phyloP scores from a whole-genome alignment of 2,113 vertebrate species.

The Aptenodytes patagonicus region DNA sequence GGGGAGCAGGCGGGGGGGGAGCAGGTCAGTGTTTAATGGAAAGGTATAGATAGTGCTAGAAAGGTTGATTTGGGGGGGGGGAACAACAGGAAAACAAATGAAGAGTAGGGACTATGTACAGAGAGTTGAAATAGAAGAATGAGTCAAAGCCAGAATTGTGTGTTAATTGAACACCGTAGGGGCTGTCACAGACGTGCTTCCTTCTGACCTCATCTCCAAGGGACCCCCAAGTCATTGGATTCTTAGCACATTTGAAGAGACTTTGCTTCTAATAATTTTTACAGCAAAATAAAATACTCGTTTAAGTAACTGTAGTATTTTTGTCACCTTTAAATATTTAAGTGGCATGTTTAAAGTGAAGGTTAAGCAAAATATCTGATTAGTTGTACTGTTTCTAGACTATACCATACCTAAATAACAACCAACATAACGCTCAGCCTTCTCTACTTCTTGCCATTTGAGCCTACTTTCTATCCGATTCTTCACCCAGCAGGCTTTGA shows the following conservation, averaged over 20 bases:
- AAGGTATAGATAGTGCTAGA: background rate
- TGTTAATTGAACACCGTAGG: rapidly evolving
- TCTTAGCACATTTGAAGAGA: background rate
- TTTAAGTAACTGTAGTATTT: background rate
- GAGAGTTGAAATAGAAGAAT: background rate
- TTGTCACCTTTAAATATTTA: background rate
- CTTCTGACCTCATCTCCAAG: background rate
- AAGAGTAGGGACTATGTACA: too few species aligned
- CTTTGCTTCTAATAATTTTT: background rate
- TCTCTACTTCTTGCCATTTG: background rate
- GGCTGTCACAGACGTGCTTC: background rate
- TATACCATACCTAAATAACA: background rate
- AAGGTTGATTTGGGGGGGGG: background rate
- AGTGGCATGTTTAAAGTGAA: background rate
- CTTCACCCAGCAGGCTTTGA: background rate
- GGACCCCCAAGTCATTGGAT: too few species aligned
- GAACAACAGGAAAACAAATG: background rate
- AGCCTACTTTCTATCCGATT: background rate
- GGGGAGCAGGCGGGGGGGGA: background rate
- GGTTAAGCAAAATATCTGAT: background rate
- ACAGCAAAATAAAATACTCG: background rate
- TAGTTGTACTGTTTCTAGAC: background rate
- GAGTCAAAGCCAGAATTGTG: too few species aligned
- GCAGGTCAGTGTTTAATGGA: background rate
- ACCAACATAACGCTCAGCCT: background rate